These are phyloP conservation scores for Achroia grisella DNA, from an alignment of 1,140 invertebrate species.

Conservation along the genomic window DNA sequence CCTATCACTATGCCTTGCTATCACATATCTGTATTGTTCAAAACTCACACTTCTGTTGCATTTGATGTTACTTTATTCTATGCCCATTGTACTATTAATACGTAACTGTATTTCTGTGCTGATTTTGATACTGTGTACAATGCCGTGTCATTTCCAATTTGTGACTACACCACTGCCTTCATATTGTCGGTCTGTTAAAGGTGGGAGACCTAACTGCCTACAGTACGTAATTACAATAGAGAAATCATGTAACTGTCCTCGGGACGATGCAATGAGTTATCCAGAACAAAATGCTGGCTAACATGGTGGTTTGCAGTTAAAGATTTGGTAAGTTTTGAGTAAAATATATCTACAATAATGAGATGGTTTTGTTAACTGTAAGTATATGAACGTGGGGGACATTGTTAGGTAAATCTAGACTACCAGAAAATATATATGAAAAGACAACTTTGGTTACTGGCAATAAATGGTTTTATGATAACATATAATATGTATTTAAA, in stretches of 20 bases:
- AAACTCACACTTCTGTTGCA: neutral
- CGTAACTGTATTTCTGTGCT: conserved; percentile 14
- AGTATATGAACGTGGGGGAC: too few species aligned
- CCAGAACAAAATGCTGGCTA: too few species aligned
- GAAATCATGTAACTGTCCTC: neutral
- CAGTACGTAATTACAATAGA: conserved; percentile 5
- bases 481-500: too few species aligned
- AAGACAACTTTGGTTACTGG: too few species aligned
- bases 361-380: too few species aligned
- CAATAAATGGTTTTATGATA: too few species aligned
- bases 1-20: too few species aligned
- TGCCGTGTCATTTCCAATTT: conserved; percentile 16
- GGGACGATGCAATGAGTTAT: neutral
- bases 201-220: conserved; percentile 23
- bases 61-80: neutral
- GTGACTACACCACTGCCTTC: conserved; percentile 23
- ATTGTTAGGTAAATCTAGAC: too few species aligned
- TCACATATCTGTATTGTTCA: too few species aligned
- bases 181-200: conserved; percentile 65
- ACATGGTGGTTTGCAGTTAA: too few species aligned
- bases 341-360: neutral
- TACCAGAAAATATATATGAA: too few species aligned
- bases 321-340: neutral
- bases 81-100: neutral
- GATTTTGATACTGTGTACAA: conserved; percentile 20